Base-by-base conservation (phyloP, 2,888 invertebrate species). In the Petrolisthes cinctipes region DNA sequence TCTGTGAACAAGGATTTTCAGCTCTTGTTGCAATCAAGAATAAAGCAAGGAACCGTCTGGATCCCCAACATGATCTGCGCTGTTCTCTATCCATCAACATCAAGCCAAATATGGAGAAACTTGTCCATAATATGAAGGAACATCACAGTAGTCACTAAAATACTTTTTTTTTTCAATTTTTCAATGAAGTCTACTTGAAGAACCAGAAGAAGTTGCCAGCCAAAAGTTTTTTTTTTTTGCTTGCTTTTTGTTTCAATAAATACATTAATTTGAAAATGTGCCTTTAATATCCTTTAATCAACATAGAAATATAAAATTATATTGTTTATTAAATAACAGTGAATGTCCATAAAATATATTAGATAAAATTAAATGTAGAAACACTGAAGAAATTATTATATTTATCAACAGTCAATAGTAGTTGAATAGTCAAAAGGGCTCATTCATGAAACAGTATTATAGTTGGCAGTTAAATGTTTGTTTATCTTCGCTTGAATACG, bases 1-100 rank as follows among this genome's bases (percentile, higher is more conserved):
- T 53, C 56, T 68, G 71, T 68, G 80, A 85, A 85, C 71, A 79
- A 85, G 85, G 80, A 75, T 80, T 85, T 85, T 85, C 80, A 80
- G 57, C 1, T 85, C 85, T 80, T 68, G 68, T 85, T 17, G 54
- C 23, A 23, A 85, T 85, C 1, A 85, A 53, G 14, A 85, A 53
- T 79, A 71, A 85, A 71, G 23, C 54, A 51, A 71, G 84, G 54
- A 76, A 84, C 78, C 83, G 17, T 14, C 83, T 84, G 56, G 51
- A 84, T 84, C 23, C 57, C 61, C 76, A 84, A 17, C 66, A 84
- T 80, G 53, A 85, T n/a, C 80, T 85, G 80, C 80, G 20, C 9
- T 79, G 61, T 85, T 37, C 79, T 66, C 5, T 79, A 73, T 53
- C 54, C n/a, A 85, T 85, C 71, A 76, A 73, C 53, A 82, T 82